Evolutionary conservation across 2,888 invertebrate species (phyloP).

Genomic region (Epinotia bilunana): DNA sequence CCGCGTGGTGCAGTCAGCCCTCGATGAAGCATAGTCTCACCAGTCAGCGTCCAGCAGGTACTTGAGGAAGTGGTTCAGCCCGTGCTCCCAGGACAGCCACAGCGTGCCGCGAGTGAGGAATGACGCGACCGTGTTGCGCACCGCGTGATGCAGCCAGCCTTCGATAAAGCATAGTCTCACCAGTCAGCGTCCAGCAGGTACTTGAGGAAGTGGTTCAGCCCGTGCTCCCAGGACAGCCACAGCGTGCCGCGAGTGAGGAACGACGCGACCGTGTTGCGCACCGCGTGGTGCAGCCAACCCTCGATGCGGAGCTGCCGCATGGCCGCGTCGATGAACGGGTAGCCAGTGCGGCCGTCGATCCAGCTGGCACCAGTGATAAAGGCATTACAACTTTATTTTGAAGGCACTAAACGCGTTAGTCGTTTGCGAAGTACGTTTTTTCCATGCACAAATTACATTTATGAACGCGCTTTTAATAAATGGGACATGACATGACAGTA

Average conservation of each 20-base stretch:
- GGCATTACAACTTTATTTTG: neutral
- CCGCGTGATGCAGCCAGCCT: conserved; percentile 86
- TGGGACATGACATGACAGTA: too few species aligned
- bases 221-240: conserved; percentile 90
- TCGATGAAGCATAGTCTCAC: conserved; percentile 57
- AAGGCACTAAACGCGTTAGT: too few species aligned
- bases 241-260: conserved; percentile 90
- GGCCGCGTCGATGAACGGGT: conserved; percentile 89
- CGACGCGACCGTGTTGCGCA: conserved; percentile 88
- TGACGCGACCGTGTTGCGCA: conserved; percentile 84
- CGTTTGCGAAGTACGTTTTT: too few species aligned
- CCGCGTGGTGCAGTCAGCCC: too few species aligned
- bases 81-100: conserved; percentile 86
- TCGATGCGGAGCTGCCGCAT: conserved; percentile 88
- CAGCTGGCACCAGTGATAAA: conserved; percentile 65
- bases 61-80: too few species aligned
- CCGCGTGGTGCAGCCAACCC: conserved; percentile 90
- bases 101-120: conserved; percentile 87
- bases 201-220: conserved; percentile 87
- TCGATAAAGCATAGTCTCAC: conserved; percentile 72
- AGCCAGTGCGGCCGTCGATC: conserved; percentile 87
- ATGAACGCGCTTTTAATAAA: too few species aligned
- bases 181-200: conserved; percentile 90
- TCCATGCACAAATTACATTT: too few species aligned
- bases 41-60: conserved; percentile 88